These are phyloP conservation scores for Blennius ocellaris DNA, from an alignment of 2,113 vertebrate genomes.

Conservation along the genomic window DNA sequence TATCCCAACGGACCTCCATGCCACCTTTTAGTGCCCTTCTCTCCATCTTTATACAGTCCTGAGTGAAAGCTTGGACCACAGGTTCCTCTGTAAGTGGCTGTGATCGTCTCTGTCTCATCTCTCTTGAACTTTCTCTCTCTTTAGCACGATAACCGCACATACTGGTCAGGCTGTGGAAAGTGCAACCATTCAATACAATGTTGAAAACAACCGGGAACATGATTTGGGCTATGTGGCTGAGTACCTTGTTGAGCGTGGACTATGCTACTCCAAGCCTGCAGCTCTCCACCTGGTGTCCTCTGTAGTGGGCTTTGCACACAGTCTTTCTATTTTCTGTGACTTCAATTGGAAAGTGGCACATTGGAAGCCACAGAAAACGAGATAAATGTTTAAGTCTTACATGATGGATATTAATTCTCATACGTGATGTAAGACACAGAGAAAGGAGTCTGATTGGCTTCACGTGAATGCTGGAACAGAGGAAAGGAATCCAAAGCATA, in stretches of 20 bases:
- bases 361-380: not conserved
- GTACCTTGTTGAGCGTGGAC: conserved; percentile 20
- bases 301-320: not conserved
- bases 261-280: conserved; percentile 15
- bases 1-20: not conserved
- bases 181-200: conserved; percentile 28
- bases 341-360: not conserved
- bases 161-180: conserved; percentile 19
- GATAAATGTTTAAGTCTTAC: not conserved
- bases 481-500: too few relatives aligned
- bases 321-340: not conserved
- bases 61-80: not conserved
- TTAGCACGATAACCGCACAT: conserved; percentile 8
- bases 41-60: not conserved
- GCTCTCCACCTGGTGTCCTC: not conserved
- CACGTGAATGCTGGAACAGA: too few relatives aligned
- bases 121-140: conserved; percentile 49
- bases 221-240: conserved; percentile 14
- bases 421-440: too few relatives aligned
- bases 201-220: conserved; percentile 2
- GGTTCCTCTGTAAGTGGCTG: conserved; percentile 8
- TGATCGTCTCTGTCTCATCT: conserved; percentile 29
- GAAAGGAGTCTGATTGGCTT: too few relatives aligned
- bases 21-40: conserved; percentile 2
- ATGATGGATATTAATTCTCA: too few relatives aligned